Percentiles rank a stretch among this genome's conserved stretches.
Evolutionary conservation across 1,140 invertebrate genomes (phyloP).

Genomic region (Drosophila ambigua): DNA sequence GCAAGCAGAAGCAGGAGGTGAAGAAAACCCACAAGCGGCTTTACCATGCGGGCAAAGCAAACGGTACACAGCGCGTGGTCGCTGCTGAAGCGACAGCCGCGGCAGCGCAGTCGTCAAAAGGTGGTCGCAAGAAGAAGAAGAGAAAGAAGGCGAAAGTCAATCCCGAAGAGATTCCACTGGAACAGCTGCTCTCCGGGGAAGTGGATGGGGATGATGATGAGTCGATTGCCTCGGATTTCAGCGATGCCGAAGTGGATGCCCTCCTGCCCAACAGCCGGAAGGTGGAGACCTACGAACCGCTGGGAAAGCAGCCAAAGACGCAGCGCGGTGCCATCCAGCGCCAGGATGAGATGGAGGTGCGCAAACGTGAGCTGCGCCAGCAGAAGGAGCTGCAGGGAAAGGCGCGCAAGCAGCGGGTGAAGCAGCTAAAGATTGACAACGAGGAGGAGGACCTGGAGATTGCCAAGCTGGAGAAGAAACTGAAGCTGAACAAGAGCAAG

Average conservation of each 20-base stretch:
- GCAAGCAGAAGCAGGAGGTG: constrained; percentile 86
- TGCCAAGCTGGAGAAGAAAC: constrained; percentile 91
- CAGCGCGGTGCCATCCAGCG: constrained; percentile 59
- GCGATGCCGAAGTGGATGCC: constrained; percentile 73
- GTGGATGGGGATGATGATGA: constrained; percentile 71
- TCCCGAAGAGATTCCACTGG: constrained; percentile 57
- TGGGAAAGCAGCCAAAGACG: constrained; percentile 37
- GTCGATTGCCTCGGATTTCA: constrained; percentile 79
- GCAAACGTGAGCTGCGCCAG: constrained; percentile 83
- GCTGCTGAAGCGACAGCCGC: constrained; percentile 51
- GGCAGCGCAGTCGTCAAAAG: constrained; percentile 15
- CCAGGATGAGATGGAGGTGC: constrained; percentile 60
- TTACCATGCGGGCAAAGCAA: constrained; percentile 67
- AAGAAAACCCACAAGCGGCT: constrained; percentile 85
- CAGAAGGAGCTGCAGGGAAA: constrained; percentile 85
- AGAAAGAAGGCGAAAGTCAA: constrained; percentile 44
- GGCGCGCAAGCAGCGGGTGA: constrained; percentile 86
- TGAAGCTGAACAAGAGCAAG: constrained; percentile 91
- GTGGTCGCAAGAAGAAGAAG: constrained; percentile 40
- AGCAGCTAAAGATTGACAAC: constrained; percentile 89
- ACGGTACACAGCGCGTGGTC: constrained; percentile 65
- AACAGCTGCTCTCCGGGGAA: constrained; percentile 60
- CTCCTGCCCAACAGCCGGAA: constrained; percentile 37
- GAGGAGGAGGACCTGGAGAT: constrained; percentile 92
- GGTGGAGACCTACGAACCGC: constrained; percentile 33